Conservation (phyloP, 1,140 invertebrate species). For the Ceratina australensis region DNA sequence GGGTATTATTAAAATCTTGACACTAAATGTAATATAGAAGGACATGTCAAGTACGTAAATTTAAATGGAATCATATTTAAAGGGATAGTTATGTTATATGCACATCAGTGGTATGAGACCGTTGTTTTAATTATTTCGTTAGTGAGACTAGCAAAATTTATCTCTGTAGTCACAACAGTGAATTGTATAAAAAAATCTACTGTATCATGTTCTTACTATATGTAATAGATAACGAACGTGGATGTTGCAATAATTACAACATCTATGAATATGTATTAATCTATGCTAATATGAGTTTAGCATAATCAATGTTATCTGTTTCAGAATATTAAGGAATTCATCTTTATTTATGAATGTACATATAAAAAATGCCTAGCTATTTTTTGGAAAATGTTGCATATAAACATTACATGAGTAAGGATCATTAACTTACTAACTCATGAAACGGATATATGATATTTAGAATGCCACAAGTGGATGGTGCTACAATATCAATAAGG, state of each 20-base stretch:
- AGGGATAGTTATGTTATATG: background rate
- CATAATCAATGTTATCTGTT: constrained; percentile 33
- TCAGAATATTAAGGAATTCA: constrained; percentile 23
- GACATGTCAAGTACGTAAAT: too few species aligned
- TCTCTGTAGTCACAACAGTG: too few species aligned
- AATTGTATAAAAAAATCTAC: too few species aligned
- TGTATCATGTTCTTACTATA: background rate
- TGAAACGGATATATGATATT: constrained; percentile 45
- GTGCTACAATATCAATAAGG: constrained; percentile 59
- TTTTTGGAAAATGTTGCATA: constrained; percentile 19
- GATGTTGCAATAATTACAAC: background rate
- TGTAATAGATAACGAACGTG: background rate
- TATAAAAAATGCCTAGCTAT: constrained; percentile 27
- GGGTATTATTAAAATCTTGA: background rate
- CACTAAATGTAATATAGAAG: too few species aligned
- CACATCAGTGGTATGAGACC: too few species aligned
- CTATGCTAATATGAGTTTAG: background rate
- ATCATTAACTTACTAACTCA: constrained; percentile 9
- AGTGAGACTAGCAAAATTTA: too few species aligned
- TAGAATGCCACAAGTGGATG: constrained; percentile 70
- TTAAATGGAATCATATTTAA: background rate
- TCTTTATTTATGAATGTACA: constrained; percentile 32
- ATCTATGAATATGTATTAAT: background rate
- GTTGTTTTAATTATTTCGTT: too few species aligned
- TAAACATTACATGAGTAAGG: constrained; percentile 15